Evolutionary conservation across 2,797 vertebrate species (phyloP).

Genomic region (Gallinago solitaria): DNA sequence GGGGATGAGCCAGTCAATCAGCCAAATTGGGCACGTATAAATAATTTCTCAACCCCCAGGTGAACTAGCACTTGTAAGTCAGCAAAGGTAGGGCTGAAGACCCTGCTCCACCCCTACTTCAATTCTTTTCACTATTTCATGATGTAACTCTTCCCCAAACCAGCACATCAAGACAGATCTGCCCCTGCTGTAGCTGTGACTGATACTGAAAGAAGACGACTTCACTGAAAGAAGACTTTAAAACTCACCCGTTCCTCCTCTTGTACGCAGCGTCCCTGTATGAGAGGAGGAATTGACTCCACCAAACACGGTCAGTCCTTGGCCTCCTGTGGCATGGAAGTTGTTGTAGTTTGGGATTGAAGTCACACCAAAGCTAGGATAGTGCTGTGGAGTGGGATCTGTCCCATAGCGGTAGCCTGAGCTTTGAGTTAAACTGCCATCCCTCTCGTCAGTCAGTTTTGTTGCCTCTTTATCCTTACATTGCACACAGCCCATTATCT

Average conservation of each 20-base stretch:
- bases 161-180: not conserved
- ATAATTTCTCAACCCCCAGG: not conserved
- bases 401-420: constrained; percentile 92
- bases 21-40: not conserved
- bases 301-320: constrained; percentile 91
- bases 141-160: not conserved
- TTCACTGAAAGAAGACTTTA: not conserved
- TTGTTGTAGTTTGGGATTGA: constrained; percentile 98
- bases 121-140: not conserved
- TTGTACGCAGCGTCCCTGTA: constrained; percentile 89
- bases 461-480: constrained; percentile 98
- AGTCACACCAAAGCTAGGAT: constrained; percentile 88
- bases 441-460: constrained; percentile 91
- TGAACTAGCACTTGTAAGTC: not conserved
- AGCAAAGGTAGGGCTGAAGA: not conserved
- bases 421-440: constrained; percentile 88
- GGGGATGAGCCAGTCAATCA: not conserved
- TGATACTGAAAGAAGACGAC: not conserved
- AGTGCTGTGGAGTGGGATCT: constrained; percentile 90
- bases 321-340: constrained; percentile 87
- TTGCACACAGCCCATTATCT: constrained; percentile 99
- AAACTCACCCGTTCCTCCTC: constrained; percentile 88
- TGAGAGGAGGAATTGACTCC: constrained; percentile 91
- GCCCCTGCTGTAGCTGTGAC: not conserved
- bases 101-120: not conserved